Percentiles rank a stretch among this genome's conserved stretches.
phyloP scores from a whole-genome alignment of 2,888 invertebrate species.

The Drosophila antonietae region DNA sequence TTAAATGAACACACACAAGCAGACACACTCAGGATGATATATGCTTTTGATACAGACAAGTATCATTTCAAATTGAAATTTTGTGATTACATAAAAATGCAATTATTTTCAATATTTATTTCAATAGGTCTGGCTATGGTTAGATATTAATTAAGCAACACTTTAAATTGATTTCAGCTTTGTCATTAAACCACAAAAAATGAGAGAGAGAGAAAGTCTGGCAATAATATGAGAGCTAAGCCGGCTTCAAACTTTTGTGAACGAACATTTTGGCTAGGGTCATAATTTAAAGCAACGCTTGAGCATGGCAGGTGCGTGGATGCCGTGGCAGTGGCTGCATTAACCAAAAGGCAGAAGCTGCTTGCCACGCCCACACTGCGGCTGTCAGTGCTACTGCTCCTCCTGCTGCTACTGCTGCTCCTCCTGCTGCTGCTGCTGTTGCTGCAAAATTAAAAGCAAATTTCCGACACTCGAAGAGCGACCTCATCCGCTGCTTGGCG shows the following conservation, averaged over 20 bases:
- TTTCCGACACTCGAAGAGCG: conserved; percentile 62
- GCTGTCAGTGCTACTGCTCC: conserved; percentile 26
- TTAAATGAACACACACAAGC: conserved; percentile 1
- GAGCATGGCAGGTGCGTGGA: conserved; percentile 45
- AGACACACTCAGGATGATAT: not conserved
- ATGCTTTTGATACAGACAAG: not conserved
- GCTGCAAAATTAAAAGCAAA: conserved; percentile 71
- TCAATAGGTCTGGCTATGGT: not conserved
- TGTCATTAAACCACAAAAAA: conserved; percentile 20
- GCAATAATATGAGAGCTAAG: conserved; percentile 37
- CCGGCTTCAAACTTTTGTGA: conserved; percentile 9
- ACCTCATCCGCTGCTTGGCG: conserved; percentile 33
- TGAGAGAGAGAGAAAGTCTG: conserved; percentile 5
- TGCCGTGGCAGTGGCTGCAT: conserved; percentile 48
- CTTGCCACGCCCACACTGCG: conserved; percentile 50
- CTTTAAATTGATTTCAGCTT: conserved; percentile 48
- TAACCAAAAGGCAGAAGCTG: conserved; percentile 47
- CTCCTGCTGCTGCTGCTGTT: conserved; percentile 37
- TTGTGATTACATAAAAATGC: conserved; percentile 3
- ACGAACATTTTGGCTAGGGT: conserved; percentile 15
- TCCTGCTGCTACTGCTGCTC: conserved; percentile 30
- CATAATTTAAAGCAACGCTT: conserved; percentile 37
- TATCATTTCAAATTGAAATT: conserved; percentile 6
- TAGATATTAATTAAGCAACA: conserved; percentile 13
- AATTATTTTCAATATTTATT: not conserved